These are phyloP conservation scores for Dendrolimus kikuchii DNA, from an alignment of 1,140 invertebrate genomes.

Conservation along the genomic window DNA sequence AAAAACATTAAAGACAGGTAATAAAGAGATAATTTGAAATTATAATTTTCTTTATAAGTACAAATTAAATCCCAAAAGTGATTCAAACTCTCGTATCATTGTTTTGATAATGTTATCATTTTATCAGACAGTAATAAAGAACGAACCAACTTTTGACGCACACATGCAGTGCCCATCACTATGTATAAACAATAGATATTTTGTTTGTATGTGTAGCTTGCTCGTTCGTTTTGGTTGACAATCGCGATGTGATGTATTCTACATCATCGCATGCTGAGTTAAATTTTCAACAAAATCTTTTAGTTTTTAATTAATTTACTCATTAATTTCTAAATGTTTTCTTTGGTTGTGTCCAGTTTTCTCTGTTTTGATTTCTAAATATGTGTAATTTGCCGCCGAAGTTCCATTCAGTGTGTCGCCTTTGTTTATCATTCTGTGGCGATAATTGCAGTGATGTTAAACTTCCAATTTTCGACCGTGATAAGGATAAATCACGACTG, in stretches of 20 bases:
- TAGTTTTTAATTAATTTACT: slow-evolving; percentile 67
- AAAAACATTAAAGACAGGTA: too few species aligned
- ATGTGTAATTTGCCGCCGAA: slow-evolving; percentile 79
- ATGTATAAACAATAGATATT: slow-evolving; percentile 59
- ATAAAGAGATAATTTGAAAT: too few species aligned
- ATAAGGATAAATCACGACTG: slow-evolving; percentile 72
- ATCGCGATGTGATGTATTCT: slow-evolving; percentile 72
- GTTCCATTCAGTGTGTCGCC: slow-evolving; percentile 78
- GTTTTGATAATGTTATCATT: slow-evolving; percentile 61
- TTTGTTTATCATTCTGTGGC: slow-evolving; percentile 76
- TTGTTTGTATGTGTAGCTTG: slow-evolving; percentile 65
- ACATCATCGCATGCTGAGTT: slow-evolving; percentile 69
- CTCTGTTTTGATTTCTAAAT: slow-evolving; percentile 71
- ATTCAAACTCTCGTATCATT: slow-evolving; percentile 8
- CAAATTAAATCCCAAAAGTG: too few species aligned
- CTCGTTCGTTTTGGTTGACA: slow-evolving; percentile 70
- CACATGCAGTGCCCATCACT: slow-evolving; percentile 50
- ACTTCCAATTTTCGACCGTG: slow-evolving; percentile 73
- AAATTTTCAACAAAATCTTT: slow-evolving; percentile 67
- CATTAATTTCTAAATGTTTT: slow-evolving; percentile 70
- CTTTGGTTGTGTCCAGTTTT: slow-evolving; percentile 64
- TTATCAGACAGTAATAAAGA: slow-evolving; percentile 57
- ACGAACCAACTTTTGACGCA: slow-evolving; percentile 32
- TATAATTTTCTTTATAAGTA: too few species aligned
- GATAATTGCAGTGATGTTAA: slow-evolving; percentile 74